Conservation (phyloP, 2,888 invertebrate species). For the Drosophila neonasuta region DNA sequence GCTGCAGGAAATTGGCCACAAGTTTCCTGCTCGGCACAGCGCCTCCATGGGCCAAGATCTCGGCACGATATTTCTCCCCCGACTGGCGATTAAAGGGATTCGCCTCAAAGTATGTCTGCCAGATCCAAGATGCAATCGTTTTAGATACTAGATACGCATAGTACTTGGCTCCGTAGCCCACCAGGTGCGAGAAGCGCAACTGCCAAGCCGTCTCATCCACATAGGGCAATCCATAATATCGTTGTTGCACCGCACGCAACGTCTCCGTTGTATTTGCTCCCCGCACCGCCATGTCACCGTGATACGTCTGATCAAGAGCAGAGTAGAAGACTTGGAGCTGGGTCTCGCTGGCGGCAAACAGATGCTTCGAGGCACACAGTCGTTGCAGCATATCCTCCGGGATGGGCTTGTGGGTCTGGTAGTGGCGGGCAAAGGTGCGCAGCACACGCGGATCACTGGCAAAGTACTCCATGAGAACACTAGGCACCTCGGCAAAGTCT, state of each 20-base stretch:
- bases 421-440: slow-evolving; percentile 93
- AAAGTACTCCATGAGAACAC: slow-evolving; percentile 99
- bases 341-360: slow-evolving; percentile 94
- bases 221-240: slow-evolving; percentile 93
- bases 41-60: slow-evolving; percentile 93
- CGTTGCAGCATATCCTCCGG: slow-evolving; percentile 90
- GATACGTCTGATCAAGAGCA: slow-evolving; percentile 94
- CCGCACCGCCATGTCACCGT: slow-evolving; percentile 83
- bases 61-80: slow-evolving; percentile 89
- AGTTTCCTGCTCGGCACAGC: slow-evolving; percentile 91
- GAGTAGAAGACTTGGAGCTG: slow-evolving; percentile 95
- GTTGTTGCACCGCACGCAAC: slow-evolving; percentile 88
- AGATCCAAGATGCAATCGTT: slow-evolving; percentile 95
- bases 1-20: slow-evolving; percentile 90
- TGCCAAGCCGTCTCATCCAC: slow-evolving; percentile 98
- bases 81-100: slow-evolving; percentile 90
- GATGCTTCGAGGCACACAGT: slow-evolving; percentile 91
- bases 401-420: slow-evolving; percentile 92
- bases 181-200: slow-evolving; percentile 96
- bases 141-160: slow-evolving; percentile 98
- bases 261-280: slow-evolving; percentile 86
- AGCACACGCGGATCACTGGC: slow-evolving; percentile 93
- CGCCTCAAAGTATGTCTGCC: slow-evolving; percentile 92
- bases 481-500: slow-evolving; percentile 99
- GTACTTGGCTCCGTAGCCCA: slow-evolving; percentile 99